A percentile compares a stretch with the other conserved stretches of the same genome.
These are phyloP conservation scores for Amphiura filiformis DNA, from an alignment of 35 echinoderm and acorn worm genomes.

Conservation along the genomic window DNA sequence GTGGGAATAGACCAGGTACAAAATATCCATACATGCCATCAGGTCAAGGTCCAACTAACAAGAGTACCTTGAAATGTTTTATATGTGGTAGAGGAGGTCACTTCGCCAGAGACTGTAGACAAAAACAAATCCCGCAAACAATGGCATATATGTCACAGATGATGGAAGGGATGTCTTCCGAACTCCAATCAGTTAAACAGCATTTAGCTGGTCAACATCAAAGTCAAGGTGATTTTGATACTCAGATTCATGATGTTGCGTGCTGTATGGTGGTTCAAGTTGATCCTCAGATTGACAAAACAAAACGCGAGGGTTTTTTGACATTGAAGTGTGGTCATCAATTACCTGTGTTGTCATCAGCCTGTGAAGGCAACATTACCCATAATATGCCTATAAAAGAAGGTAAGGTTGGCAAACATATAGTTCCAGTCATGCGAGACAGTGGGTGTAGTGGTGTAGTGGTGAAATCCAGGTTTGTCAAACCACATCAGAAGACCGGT, in stretches of 20 bases:
- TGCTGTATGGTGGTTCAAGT: neutral
- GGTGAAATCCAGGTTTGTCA: slow-evolving; percentile 7
- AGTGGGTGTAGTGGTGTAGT: slow-evolving; percentile 49
- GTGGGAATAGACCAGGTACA: too few species aligned
- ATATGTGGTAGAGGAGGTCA: slow-evolving; percentile 6
- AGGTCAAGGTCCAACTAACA: too few species aligned
- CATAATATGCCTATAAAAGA: slow-evolving; percentile 23
- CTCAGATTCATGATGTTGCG: neutral
- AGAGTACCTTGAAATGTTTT: neutral
- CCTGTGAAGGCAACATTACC: neutral
- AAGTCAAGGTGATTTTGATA: neutral
- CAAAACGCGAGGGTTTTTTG: neutral
- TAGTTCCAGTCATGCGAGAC: slow-evolving; percentile 30
- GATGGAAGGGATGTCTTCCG: neutral
- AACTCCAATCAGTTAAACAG: neutral
- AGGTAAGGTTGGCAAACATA: neutral
- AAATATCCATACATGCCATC: too few species aligned
- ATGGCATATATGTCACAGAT: neutral
- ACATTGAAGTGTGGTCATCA: slow-evolving; percentile 5
- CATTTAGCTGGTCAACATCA: too few species aligned
- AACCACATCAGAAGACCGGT: slow-evolving; percentile 27
- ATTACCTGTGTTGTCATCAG: slow-evolving; percentile 16
- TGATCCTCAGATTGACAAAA: neutral
- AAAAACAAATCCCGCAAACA: slow-evolving; percentile 8
- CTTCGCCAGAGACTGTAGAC: neutral